Evolutionary conservation across 2,797 vertebrate species (phyloP).

Genomic region (Sitta carolinensis): DNA sequence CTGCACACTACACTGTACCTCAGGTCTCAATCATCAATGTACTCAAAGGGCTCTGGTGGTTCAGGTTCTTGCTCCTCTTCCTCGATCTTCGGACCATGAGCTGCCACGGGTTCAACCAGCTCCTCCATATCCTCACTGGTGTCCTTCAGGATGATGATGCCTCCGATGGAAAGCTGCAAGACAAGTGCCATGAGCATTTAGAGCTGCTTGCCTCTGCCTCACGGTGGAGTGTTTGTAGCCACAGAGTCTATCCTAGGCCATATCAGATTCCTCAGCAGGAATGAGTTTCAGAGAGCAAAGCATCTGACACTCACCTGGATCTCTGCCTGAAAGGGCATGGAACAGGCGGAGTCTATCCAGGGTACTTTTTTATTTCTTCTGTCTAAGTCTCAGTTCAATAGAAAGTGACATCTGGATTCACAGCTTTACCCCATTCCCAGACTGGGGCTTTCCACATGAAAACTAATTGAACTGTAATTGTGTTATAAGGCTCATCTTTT

Average conservation of each 20-base stretch:
- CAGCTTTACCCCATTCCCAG: not conserved
- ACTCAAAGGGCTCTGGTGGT: constrained; percentile 96
- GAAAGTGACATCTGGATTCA: constrained; percentile 1
- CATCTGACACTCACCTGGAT: not conserved
- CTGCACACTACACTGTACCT: constrained; percentile 23
- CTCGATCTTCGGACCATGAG: constrained; percentile 96
- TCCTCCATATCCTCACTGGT: constrained; percentile 96
- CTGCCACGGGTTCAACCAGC: constrained; percentile 95
- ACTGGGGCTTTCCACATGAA: not conserved
- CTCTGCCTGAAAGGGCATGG: not conserved
- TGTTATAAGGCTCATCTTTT: constrained; percentile 15
- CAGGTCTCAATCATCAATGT: constrained; percentile 89
- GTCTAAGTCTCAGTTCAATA: not conserved
- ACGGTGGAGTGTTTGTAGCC: not conserved
- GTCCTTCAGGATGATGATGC: constrained; percentile 97
- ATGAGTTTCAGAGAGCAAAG: not conserved
- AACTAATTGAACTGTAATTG: constrained; percentile 24
- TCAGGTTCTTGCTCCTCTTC: constrained; percentile 98
- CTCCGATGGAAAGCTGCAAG: constrained; percentile 90
- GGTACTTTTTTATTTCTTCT: not conserved
- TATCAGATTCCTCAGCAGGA: not conserved
- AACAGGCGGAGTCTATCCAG: not conserved
- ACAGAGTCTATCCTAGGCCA: not conserved
- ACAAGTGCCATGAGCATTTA: not conserved
- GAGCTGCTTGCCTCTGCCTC: not conserved